These are phyloP conservation scores for Perdita meconis DNA, from an alignment of 2,888 invertebrate species.

Conservation along the genomic window DNA sequence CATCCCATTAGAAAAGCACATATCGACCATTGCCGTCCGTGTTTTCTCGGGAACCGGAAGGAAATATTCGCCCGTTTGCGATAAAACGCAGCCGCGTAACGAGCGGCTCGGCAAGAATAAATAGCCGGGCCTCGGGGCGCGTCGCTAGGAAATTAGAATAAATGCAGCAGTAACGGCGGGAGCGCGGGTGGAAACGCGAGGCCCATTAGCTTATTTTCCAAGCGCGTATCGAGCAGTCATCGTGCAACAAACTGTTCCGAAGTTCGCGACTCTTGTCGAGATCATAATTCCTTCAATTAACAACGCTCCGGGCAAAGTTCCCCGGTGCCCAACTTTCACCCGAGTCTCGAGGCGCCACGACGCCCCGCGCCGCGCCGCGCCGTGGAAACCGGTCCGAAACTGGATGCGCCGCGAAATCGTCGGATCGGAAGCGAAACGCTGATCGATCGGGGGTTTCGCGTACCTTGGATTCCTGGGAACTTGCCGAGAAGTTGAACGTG, in stretches of 20 bases:
- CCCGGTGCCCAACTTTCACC: too few species aligned
- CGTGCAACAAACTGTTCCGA: background rate
- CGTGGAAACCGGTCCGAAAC: background rate
- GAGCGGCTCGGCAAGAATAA: constrained; percentile 36
- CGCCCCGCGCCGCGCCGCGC: background rate
- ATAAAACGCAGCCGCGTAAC: constrained; percentile 48
- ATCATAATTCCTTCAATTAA: background rate
- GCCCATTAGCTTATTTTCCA: constrained; percentile 4
- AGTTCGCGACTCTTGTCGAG: background rate
- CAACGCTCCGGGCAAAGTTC: too few species aligned
- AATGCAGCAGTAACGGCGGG: constrained; percentile 26
- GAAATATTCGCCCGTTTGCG: constrained; percentile 50
- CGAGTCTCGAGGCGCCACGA: too few species aligned
- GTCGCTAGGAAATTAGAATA: constrained; percentile 38
- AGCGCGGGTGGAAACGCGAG: background rate
- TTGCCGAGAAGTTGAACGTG: background rate
- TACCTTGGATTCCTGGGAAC: background rate
- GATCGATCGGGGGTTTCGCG: constrained; percentile 3
- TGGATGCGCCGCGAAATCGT: too few species aligned
- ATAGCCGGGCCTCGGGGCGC: constrained; percentile 7
- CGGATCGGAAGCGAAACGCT: too few species aligned
- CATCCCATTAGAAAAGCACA: too few species aligned
- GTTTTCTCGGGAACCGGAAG: constrained; percentile 33
- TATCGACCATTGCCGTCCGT: constrained; percentile 6
- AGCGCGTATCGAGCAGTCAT: background rate